Evolutionary conservation across 2,797 vertebrate species (phyloP), one percentile per base, ranked within the genome.

Genomic region (Toxotes lorentzi): DNA sequence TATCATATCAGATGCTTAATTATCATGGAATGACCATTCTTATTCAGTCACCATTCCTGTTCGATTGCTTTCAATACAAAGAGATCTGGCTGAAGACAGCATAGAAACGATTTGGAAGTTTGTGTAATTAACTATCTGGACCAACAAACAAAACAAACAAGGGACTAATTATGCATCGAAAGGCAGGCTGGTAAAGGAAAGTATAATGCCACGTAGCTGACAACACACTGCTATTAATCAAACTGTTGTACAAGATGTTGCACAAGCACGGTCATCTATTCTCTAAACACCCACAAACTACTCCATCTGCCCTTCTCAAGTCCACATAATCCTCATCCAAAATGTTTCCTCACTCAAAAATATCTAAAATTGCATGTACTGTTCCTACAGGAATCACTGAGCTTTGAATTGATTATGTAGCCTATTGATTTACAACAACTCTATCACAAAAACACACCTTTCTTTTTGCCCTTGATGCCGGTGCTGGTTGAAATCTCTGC

Each of bases 401-500:
- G 32, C 14, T 66, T 30, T 50, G 12, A 74, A 41, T 19, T 34
- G 27, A 41, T 67, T 32, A 41, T 30, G 5, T 4, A n/a, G n/a
- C n/a, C n/a, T n/a, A 19, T 24, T 48, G 24, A 23, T 40, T 48
- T 38, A 24, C n/a, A 75, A 67, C 5, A 69, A 53, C 8, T 72
- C 16, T 17, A 64, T 32, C 17, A 10, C 11, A 48, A 61, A 56
- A 54, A 65, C 82, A 54, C 58, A 95, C 95, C 91, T 92, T 89
- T 95, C 63, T 84, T 89, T 80, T 94, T 94, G 34, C 68, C n/a
- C 70, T 91, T 92, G 32, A 45, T 83, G 27, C 73, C 70, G 45
- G 54, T 68, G 40, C 47, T 23, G 7, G 19, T 50, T 65, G 83
- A 64, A 34, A 79, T 79, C 57, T 63, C 90, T 7, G 77, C 70